These are phyloP conservation scores for Bubo bubo DNA, from an alignment of 2,113 vertebrate genomes.

Conservation along the genomic window DNA sequence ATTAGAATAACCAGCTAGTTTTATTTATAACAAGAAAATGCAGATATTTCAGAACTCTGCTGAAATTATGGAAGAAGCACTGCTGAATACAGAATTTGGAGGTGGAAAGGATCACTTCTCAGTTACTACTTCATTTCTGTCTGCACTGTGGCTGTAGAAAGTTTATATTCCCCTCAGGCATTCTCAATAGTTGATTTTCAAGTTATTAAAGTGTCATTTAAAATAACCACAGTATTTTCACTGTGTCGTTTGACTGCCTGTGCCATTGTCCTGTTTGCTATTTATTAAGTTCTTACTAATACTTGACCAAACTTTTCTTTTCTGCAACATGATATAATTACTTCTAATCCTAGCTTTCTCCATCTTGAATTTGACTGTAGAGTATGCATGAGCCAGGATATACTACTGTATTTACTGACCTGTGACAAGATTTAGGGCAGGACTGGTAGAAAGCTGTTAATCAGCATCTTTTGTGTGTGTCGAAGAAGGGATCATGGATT, in stretches of 20 bases:
- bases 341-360: neutral
- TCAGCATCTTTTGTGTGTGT: neutral
- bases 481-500: neutral
- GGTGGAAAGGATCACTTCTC: conserved; percentile 5
- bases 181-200: conserved; percentile 23
- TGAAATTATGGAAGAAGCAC: conserved; percentile 8
- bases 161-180: conserved; percentile 7
- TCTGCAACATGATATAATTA: neutral
- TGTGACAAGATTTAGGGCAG: neutral
- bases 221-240: conserved; percentile 19
- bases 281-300: conserved; percentile 8
- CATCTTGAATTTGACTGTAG: neutral
- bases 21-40: conserved; percentile 46
- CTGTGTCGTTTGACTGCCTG: neutral
- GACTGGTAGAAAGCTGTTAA: neutral
- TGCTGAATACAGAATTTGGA: conserved; percentile 26
- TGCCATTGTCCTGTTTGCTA: neutral
- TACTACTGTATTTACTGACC: neutral
- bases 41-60: neutral
- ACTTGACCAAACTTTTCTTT: neutral
- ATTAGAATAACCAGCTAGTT: conserved; percentile 1
- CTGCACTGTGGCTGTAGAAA: neutral
- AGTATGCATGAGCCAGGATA: neutral
- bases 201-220: conserved; percentile 30
- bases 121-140: conserved; percentile 28